These are phyloP conservation scores for Lethocerus indicus DNA, from an alignment of 1,140 invertebrate species.

Conservation along the genomic window DNA sequence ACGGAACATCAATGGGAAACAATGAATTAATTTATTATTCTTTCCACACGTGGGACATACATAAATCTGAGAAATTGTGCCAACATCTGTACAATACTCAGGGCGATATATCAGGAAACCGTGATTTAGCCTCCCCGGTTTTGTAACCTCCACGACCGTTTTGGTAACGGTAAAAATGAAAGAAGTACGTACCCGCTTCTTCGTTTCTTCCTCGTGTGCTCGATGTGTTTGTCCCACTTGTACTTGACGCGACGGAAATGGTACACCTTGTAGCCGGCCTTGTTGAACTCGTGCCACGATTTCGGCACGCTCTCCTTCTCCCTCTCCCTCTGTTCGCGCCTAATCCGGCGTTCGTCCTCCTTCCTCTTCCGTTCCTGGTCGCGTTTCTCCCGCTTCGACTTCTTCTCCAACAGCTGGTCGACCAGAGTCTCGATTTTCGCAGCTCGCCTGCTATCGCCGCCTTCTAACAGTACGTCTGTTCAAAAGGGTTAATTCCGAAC, in stretches of 20 bases:
- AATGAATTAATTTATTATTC: too few relatives aligned
- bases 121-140: too few relatives aligned
- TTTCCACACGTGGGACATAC: too few relatives aligned
- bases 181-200: not conserved
- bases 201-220: not conserved
- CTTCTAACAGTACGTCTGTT: too few relatives aligned
- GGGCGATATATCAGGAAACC: too few relatives aligned
- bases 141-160: too few relatives aligned
- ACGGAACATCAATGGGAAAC: too few relatives aligned
- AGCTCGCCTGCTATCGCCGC: too few relatives aligned
- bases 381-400: constrained; percentile 3
- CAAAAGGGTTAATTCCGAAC: too few relatives aligned
- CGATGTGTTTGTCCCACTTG: constrained; percentile 7
- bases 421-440: not conserved
- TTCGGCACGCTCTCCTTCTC: constrained; percentile 11
- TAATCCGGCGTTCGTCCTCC: constrained; percentile 2
- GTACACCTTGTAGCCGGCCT: constrained; percentile 9
- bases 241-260: constrained; percentile 13
- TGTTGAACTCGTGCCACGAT: constrained; percentile 15
- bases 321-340: not conserved
- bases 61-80: too few relatives aligned
- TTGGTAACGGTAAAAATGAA: not conserved
- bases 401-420: constrained; percentile 6
- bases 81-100: too few relatives aligned
- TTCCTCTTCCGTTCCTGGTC: constrained; percentile 6